These are phyloP conservation scores for Gymnothorax javanicus DNA, from an alignment of 2,797 vertebrate species.

Conservation along the genomic window DNA sequence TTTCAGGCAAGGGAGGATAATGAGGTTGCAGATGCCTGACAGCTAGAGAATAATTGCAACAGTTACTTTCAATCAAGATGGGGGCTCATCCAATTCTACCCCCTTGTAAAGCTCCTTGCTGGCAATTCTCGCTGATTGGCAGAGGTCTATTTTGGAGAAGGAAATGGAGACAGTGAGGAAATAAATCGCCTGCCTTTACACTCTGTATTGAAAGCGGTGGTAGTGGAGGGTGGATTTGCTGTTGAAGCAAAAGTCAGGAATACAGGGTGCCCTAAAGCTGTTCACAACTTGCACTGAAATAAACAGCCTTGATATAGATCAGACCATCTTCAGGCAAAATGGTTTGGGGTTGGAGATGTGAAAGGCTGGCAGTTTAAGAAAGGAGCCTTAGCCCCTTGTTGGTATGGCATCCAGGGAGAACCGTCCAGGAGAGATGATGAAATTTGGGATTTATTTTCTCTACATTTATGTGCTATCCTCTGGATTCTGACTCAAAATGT, in stretches of 20 bases:
- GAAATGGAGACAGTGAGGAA: constrained; percentile 13
- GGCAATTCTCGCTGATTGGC: constrained; percentile 63
- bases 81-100: constrained; percentile 63
- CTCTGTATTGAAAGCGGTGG: constrained; percentile 43
- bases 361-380: not conserved
- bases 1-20: constrained; percentile 57
- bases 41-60: constrained; percentile 65
- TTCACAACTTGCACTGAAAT: not conserved
- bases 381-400: not conserved
- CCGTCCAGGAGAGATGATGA: not conserved
- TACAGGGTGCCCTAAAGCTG: not conserved
- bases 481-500: not conserved
- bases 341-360: not conserved
- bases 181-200: constrained; percentile 39
- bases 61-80: constrained; percentile 72
- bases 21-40: constrained; percentile 60
- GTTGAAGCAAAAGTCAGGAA: not conserved
- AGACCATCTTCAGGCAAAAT: not conserved
- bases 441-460: not conserved
- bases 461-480: not conserved
- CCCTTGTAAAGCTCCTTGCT: constrained; percentile 38
- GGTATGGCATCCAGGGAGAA: not conserved
- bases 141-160: constrained; percentile 43
- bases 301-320: not conserved
- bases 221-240: constrained; percentile 16